Percentiles rank a stretch among this genome's conserved stretches.
These are phyloP conservation scores for Drosophila melanosoma DNA, from an alignment of 2,888 invertebrate genomes.

Conservation along the genomic window DNA sequence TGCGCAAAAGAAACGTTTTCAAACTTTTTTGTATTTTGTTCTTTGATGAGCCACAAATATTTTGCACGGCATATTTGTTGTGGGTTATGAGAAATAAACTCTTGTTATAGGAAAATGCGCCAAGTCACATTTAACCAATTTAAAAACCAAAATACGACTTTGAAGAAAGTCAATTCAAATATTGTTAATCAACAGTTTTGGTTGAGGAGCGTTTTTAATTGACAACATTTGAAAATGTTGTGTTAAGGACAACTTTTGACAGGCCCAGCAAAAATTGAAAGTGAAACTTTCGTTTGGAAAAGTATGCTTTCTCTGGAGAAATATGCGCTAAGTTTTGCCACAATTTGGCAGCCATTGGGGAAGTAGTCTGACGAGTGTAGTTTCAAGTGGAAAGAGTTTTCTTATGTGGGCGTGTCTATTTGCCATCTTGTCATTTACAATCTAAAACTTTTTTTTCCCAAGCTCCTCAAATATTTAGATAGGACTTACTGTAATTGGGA, in stretches of 20 bases:
- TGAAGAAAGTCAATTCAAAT: neutral
- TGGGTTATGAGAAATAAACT: slow-evolving; percentile 8
- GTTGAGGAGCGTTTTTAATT: slow-evolving; percentile 18
- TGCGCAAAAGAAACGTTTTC: slow-evolving; percentile 7
- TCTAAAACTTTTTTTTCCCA: neutral
- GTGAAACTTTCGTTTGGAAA: slow-evolving; percentile 5
- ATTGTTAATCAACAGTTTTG: neutral
- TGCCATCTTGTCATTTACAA: neutral
- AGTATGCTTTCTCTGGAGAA: slow-evolving; percentile 1
- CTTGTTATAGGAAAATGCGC: slow-evolving; percentile 1
- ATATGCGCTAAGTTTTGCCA: neutral
- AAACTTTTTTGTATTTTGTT: neutral
- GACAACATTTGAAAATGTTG: slow-evolving; percentile 15
- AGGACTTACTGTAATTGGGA: neutral
- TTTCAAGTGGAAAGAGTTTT: neutral
- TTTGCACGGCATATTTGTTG: neutral
- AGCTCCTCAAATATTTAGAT: neutral
- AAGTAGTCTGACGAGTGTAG: neutral
- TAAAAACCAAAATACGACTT: neutral
- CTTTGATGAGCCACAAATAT: slow-evolving; percentile 16
- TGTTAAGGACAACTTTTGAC: slow-evolving; percentile 25
- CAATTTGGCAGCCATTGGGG: neutral
- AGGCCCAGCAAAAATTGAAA: slow-evolving; percentile 2
- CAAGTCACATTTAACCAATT: neutral
- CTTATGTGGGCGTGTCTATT: neutral